Conservation (phyloP, 2,113 vertebrate genomes). For the Antechinus flavipes region DNA sequence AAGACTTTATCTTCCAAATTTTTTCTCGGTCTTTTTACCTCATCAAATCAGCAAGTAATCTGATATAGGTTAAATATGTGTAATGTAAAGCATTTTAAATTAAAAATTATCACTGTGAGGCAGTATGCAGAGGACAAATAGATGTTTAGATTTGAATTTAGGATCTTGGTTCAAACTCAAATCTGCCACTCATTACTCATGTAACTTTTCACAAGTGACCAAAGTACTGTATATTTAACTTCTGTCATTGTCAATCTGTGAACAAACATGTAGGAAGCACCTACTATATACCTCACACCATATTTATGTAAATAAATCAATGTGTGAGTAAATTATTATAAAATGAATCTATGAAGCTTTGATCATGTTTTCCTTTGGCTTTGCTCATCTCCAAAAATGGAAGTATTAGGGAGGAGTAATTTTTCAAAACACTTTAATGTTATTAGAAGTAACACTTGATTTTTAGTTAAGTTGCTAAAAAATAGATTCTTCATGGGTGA, state of each 20-base stretch:
- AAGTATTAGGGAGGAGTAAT: constrained; percentile 20
- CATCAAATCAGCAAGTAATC: no score
- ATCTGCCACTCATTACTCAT: not conserved
- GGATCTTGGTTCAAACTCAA: not conserved
- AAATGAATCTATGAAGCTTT: constrained; percentile 45
- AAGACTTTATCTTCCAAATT: no score
- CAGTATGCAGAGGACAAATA: not conserved
- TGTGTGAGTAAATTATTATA: not conserved
- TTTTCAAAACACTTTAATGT: not conserved
- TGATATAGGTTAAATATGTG: no score
- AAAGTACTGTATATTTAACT: not conserved
- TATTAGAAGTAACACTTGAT: not conserved
- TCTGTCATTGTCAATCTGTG: not conserved
- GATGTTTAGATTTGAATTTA: not conserved
- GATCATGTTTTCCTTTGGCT: constrained; percentile 33
- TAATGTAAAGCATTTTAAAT: not conserved
- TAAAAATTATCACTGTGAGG: not conserved
- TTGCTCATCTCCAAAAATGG: constrained; percentile 24
- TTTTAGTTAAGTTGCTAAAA: constrained; percentile 39
- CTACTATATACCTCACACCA: not conserved
- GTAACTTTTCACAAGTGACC: not conserved
- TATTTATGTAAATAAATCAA: not conserved
- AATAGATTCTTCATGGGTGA: constrained; percentile 19
- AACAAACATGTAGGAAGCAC: not conserved
- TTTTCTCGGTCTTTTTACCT: no score